phyloP scores from a whole-genome alignment of 2,113 vertebrate genomes.

The Pelmatolapia mariae region DNA sequence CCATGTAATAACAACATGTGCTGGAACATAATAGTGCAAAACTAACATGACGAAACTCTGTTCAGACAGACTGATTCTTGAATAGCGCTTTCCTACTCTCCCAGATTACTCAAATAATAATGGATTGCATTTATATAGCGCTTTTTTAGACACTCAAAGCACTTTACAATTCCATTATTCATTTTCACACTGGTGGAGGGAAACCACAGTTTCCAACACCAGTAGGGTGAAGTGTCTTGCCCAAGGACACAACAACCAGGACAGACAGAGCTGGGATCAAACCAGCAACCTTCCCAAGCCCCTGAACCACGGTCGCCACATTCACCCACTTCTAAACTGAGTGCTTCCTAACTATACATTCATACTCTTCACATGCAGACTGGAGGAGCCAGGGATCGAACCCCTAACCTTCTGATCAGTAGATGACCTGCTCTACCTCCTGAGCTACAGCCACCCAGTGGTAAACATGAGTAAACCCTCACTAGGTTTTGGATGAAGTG shows the following conservation, averaged over 20 bases:
- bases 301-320: accelerated
- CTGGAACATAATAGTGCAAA: accelerated
- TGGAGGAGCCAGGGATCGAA: not conserved
- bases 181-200: not conserved
- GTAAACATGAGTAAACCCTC: accelerated
- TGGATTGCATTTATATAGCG: not conserved
- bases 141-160: not conserved
- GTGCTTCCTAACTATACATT: not conserved
- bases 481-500: not conserved
- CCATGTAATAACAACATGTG: not conserved
- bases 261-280: too few relatives aligned
- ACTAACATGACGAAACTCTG: not conserved
- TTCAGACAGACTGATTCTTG: not conserved
- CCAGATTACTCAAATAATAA: not conserved
- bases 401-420: not conserved
- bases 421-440: accelerated
- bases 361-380: not conserved
- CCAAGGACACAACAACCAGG: not conserved
- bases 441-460: not conserved
- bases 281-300: too few relatives aligned
- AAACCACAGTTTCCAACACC: too few relatives aligned
- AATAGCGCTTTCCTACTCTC: not conserved
- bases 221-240: not conserved
- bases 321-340: not conserved
- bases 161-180: not conserved